Conservation (phyloP, 2,113 vertebrate species). For the Atractosteus spatula region DNA sequence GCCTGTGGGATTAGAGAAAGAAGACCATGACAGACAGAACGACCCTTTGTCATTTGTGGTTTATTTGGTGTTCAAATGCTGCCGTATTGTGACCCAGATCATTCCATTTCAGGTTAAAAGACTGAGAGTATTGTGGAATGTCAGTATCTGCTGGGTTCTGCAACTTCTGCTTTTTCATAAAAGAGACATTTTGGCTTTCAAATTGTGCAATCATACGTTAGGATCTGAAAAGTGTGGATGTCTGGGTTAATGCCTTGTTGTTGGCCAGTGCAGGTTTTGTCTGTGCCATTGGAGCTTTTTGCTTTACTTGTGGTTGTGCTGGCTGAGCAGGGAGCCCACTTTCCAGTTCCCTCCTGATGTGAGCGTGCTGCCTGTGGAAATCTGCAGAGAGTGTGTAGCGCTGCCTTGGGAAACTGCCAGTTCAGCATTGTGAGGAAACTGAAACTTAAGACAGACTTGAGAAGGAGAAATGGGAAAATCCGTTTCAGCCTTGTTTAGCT, state of each 20-base stretch:
- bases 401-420: conserved; percentile 44
- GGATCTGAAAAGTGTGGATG: not conserved
- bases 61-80: too few species aligned
- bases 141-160: too few species aligned
- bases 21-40: too few species aligned
- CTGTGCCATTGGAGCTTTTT: not conserved
- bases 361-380: not conserved
- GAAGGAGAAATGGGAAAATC: conserved; percentile 53
- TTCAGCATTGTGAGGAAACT: conserved; percentile 54
- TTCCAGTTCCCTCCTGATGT: not conserved
- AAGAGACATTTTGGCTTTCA: too few species aligned
- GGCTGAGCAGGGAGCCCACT: not conserved
- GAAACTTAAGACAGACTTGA: conserved; percentile 39
- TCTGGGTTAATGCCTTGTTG: not conserved
- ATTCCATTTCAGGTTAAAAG: too few species aligned
- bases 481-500: not conserved
- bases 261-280: not conserved
- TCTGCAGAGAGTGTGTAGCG: conserved; percentile 25
- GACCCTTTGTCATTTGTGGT: too few species aligned
- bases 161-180: too few species aligned
- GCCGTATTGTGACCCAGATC: too few species aligned
- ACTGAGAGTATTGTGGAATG: too few species aligned
- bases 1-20: too few species aligned
- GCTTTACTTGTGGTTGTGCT: not conserved
- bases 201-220: not conserved